A percentile compares a stretch with the other conserved stretches of the same genome.
These are phyloP conservation scores for Toxotes jaculatrix DNA, from an alignment of 2,113 vertebrate species.

Conservation along the genomic window DNA sequence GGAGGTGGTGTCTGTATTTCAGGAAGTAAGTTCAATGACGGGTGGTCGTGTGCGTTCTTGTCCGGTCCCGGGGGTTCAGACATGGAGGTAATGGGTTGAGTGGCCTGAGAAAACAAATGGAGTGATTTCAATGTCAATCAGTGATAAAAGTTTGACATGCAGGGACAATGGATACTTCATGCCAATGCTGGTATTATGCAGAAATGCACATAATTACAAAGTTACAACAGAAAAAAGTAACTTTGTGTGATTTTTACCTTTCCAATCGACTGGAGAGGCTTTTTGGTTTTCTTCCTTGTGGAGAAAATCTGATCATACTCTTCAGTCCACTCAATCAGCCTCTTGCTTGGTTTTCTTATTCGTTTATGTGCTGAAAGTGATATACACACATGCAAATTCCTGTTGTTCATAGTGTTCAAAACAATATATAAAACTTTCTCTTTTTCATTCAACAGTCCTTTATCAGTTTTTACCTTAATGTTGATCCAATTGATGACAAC, in stretches of 20 bases:
- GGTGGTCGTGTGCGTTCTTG: constrained; percentile 29
- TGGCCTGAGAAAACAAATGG: constrained; percentile 52
- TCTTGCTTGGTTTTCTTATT: constrained; percentile 95
- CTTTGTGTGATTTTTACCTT: constrained; percentile 85
- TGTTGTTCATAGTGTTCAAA: background rate
- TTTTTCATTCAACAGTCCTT: background rate
- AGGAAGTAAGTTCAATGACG: constrained; percentile 61
- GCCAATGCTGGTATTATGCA: background rate
- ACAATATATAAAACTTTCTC: background rate
- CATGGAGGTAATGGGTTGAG: constrained; percentile 30
- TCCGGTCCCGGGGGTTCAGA: constrained; percentile 45
- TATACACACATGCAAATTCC: background rate
- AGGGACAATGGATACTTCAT: background rate
- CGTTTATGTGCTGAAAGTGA: constrained; percentile 89
- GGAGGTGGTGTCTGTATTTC: constrained; percentile 83
- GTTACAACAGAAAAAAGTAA: constrained; percentile 39
- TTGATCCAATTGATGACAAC: background rate
- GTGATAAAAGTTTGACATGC: background rate
- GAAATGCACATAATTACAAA: background rate
- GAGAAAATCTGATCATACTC: constrained; percentile 95
- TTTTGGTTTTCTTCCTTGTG: constrained; percentile 93
- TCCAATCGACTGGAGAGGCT: constrained; percentile 84
- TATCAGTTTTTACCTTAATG: too few relatives aligned
- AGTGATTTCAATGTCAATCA: background rate
- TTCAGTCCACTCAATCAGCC: constrained; percentile 94